phyloP scores from a whole-genome alignment of 2,888 invertebrate genomes.

The Epistrophe grossulariae region DNA sequence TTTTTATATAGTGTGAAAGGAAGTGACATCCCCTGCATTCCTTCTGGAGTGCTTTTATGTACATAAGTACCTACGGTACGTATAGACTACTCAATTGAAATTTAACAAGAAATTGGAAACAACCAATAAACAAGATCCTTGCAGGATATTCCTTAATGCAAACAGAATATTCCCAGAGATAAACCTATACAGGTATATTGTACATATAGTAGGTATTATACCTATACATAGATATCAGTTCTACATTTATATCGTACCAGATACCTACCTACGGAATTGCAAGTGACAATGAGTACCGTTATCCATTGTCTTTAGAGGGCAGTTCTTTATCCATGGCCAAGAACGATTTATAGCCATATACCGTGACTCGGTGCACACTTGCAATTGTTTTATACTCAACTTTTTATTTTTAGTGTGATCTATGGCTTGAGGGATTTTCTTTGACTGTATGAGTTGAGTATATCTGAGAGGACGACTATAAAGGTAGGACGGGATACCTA shows the following conservation, averaged over 20 bases:
- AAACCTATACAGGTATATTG: neutral
- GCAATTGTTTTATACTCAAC: slow-evolving; percentile 67
- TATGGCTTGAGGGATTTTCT: slow-evolving; percentile 61
- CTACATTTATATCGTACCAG: slow-evolving; percentile 37
- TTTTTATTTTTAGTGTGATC: slow-evolving; percentile 54
- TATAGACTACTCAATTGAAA: slow-evolving; percentile 45
- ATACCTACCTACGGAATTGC: slow-evolving; percentile 56
- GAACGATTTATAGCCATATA: slow-evolving; percentile 73
- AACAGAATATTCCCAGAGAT: slow-evolving; percentile 6
- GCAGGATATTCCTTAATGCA: slow-evolving; percentile 37
- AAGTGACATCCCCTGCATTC: neutral
- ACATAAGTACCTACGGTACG: no score
- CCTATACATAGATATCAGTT: neutral
- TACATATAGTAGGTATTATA: no score
- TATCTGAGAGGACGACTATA: slow-evolving; percentile 31
- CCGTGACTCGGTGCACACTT: slow-evolving; percentile 71
- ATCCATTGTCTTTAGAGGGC: slow-evolving; percentile 62
- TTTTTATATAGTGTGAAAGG: slow-evolving; percentile 9
- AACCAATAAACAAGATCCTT: slow-evolving; percentile 57
- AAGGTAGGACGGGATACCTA: neutral
- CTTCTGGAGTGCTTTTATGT: neutral
- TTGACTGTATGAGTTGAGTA: slow-evolving; percentile 35
- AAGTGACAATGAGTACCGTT: slow-evolving; percentile 70
- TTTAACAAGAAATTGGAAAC: slow-evolving; percentile 47
- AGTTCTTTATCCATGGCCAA: slow-evolving; percentile 69